These are phyloP conservation scores for Dunckerocampus dactyliophorus DNA, from an alignment of 2,113 vertebrate species.

Conservation along the genomic window DNA sequence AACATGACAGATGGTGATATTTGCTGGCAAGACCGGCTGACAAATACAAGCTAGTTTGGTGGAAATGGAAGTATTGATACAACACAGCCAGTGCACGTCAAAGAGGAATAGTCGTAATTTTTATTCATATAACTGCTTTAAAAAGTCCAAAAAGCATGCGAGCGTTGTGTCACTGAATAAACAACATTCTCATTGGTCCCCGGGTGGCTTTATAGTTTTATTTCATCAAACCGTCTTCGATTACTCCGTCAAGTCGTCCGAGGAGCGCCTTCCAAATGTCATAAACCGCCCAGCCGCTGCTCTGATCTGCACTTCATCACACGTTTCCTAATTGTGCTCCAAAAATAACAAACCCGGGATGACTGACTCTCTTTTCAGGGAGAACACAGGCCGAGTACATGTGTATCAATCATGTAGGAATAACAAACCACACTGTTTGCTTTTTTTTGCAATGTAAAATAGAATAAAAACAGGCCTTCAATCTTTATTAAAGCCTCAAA, in stretches of 20 bases:
- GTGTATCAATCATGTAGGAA: conserved; percentile 36
- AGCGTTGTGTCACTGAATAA: conserved; percentile 39
- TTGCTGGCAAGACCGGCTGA: conserved; percentile 31
- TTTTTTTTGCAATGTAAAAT: conserved; percentile 33
- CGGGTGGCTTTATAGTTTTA: conserved; percentile 28
- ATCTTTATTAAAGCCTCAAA: conserved; percentile 46
- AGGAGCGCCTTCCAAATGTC: conserved; percentile 14
- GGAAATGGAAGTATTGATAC: conserved; percentile 26
- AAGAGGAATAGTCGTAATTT: neutral
- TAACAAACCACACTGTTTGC: conserved; percentile 33
- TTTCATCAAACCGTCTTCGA: conserved; percentile 55
- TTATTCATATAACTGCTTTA: neutral
- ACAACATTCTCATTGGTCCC: conserved; percentile 44
- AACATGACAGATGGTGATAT: conserved; percentile 47
- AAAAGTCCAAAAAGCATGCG: conserved; percentile 15
- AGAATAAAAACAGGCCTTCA: conserved; percentile 23
- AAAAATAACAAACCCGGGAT: conserved; percentile 63
- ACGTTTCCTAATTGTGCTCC: conserved; percentile 53
- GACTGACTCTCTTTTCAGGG: conserved; percentile 19
- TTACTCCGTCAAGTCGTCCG: conserved; percentile 32
- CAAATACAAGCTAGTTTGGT: conserved; percentile 33
- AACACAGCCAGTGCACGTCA: conserved; percentile 34
- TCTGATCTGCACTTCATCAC: conserved; percentile 57
- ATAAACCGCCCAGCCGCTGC: conserved; percentile 43
- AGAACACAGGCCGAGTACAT: conserved; percentile 30